A percentile compares a stretch with the other conserved stretches of the same genome.
These are phyloP conservation scores for Argentina silus DNA, from an alignment of 2,797 vertebrate genomes.

Conservation along the genomic window DNA sequence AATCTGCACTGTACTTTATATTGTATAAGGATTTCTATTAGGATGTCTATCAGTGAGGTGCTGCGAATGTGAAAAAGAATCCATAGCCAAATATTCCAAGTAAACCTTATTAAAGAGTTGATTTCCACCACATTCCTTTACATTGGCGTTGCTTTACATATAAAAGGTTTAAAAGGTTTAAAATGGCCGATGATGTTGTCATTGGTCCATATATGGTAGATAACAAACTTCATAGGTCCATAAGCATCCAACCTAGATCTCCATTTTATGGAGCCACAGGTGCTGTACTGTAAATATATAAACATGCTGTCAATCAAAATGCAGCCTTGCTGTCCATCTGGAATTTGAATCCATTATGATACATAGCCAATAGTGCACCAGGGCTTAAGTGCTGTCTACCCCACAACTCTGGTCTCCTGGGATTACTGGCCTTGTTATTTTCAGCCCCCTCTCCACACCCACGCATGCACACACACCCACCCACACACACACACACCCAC, in stretches of 20 bases:
- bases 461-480: constrained; percentile 6
- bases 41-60: neutral
- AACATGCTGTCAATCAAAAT: neutral
- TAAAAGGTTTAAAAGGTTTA: too few species aligned
- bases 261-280: neutral
- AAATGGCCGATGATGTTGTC: neutral
- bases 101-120: neutral
- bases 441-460: constrained; percentile 10
- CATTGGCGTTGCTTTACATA: too few species aligned
- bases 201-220: neutral
- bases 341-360: neutral
- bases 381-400: constrained; percentile 1
- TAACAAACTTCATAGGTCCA: too few species aligned
- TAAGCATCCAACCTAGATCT: neutral
- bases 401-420: constrained; percentile 11
- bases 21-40: neutral
- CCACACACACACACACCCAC: constrained; percentile 21
- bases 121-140: too few species aligned
- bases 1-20: neutral
- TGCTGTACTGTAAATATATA: neutral
- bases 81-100: neutral
- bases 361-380: neutral
- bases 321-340: constrained; percentile 9
- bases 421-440: constrained; percentile 30
- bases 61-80: neutral